Evolutionary conservation across 1,140 invertebrate genomes (phyloP), one percentile per base, ranked within the genome.

Genomic region (Drosophila pruinosa): DNA sequence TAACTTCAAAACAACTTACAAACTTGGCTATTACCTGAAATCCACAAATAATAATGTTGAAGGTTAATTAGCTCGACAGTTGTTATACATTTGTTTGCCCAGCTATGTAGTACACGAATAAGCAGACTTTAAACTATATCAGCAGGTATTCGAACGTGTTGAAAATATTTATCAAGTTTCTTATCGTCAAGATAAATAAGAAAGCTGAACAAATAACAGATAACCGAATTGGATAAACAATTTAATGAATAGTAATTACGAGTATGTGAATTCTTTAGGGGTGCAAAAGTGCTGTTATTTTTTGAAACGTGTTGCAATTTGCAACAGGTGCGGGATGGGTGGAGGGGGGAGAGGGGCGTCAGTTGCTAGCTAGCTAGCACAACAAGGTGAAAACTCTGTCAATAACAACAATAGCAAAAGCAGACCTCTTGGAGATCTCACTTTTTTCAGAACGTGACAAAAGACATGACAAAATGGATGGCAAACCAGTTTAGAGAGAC

Each of bases 381-480:
- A 57, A 64, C 58, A 47, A 72, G 69, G 69, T 67, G 69, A 72
- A 72, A 72, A 72, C 53, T 65, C 39, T 52, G 52, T 39, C 57
- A 57, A 59, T 69, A 54, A 39, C 58, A 52, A 57, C 43, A 45
- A 24, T 52, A 34, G 7, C 17, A 31, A 15, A 36, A 57, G 21
- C 26, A 58, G 75, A 62, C 79, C 71, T 73, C 64, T 64, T 59
- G 52, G 57, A 86, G 68, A 86, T 85, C 80, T 85, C 77, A 85
- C 81, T 85, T 86, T 82, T 43, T 67, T 67, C 77, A 85, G 80
- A 85, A 85, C 80, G 81, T 85, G 80, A 85, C 80, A 85, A 85
- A 86, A 73, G 62, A 57, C 62, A 58, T 47, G 53, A 53, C 52
- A 69, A 79, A 62, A 63, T 71, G 64, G 74, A 69, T 72, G 67